These are phyloP conservation scores for Gymnocephalus cernua DNA, from an alignment of 2,113 vertebrate species.

Conservation along the genomic window DNA sequence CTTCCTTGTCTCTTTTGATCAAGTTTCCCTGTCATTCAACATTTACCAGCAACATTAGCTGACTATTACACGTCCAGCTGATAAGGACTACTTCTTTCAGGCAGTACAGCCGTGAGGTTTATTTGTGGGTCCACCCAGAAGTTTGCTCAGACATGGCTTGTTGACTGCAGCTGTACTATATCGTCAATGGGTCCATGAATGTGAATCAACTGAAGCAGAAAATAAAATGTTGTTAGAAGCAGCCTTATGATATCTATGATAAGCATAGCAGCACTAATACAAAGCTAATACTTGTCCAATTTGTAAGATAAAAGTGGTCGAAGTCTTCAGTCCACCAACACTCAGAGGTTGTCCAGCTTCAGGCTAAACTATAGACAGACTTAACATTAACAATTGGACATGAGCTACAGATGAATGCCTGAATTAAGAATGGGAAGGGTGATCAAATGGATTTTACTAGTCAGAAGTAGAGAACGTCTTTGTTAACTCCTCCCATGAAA, in stretches of 20 bases:
- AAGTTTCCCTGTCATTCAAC: background rate
- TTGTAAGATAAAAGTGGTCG: background rate
- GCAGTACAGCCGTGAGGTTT: background rate
- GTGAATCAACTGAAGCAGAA: background rate
- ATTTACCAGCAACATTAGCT: background rate
- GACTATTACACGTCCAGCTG: background rate
- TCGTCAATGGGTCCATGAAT: background rate
- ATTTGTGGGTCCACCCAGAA: background rate
- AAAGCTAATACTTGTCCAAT: no score
- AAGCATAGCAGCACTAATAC: background rate
- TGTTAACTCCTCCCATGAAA: background rate
- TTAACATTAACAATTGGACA: background rate
- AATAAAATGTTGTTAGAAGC: background rate
- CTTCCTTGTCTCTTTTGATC: background rate
- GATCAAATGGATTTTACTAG: background rate
- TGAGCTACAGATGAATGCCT: background rate
- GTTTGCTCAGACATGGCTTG: constrained; percentile 8
- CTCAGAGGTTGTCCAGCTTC: background rate
- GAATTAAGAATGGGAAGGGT: background rate
- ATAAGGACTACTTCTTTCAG: background rate
- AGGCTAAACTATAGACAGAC: background rate
- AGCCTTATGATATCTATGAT: background rate
- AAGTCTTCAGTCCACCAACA: background rate
- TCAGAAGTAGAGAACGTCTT: background rate
- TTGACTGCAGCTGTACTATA: constrained; percentile 22